phyloP scores from a whole-genome alignment of 1,140 invertebrate species.

The Anoplolepis gracilipes region DNA sequence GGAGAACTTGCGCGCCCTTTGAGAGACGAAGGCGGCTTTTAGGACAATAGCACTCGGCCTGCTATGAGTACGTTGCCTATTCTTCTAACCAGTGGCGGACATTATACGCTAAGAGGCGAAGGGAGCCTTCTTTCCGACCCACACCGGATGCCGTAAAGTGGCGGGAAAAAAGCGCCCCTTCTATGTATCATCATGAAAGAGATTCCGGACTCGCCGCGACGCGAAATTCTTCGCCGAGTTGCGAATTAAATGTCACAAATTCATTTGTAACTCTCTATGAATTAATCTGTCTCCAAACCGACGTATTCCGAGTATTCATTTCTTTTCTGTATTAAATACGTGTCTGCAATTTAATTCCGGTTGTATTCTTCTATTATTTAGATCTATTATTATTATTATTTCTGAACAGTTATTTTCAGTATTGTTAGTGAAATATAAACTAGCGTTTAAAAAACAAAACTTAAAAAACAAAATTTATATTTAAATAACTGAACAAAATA shows the following conservation, averaged over 20 bases:
- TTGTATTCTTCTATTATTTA: not conserved
- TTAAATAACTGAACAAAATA: not conserved
- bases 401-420: not conserved
- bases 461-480: not conserved
- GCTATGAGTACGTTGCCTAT: constrained; percentile 72
- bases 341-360: constrained; percentile 20
- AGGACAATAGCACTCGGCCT: constrained; percentile 73
- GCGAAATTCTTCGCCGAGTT: constrained; percentile 8
- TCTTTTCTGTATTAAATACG: not conserved
- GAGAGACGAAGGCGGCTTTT: constrained; percentile 68
- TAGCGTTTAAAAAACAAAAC: not conserved
- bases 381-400: not conserved
- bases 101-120: constrained; percentile 67
- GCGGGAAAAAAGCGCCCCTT: constrained; percentile 46
- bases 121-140: constrained; percentile 58
- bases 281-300: constrained; percentile 15
- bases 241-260: constrained; percentile 26
- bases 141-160: constrained; percentile 64
- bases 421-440: not conserved
- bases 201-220: constrained; percentile 14
- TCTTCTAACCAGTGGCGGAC: constrained; percentile 71
- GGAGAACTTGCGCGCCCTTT: constrained; percentile 34
- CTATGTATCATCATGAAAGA: constrained; percentile 42
- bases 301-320: not conserved
- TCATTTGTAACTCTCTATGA: constrained; percentile 24